Conservation (phyloP, 1,140 invertebrate species). For the Chironomus tepperi region DNA sequence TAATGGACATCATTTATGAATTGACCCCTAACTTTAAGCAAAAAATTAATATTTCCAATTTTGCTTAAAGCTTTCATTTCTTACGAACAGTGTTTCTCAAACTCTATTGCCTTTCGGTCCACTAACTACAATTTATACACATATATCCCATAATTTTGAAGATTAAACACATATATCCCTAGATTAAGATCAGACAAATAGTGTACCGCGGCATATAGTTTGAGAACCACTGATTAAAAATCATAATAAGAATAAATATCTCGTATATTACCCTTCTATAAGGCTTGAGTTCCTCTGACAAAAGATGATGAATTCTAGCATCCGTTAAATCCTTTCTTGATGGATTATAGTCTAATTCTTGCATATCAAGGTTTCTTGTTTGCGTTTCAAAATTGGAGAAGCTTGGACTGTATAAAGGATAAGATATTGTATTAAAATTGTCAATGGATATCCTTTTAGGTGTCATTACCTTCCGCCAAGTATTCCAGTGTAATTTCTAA, state of each 20-base stretch:
- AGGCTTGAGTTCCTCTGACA: slow-evolving; percentile 84
- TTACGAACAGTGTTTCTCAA: background rate
- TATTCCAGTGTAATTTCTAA: slow-evolving; percentile 73
- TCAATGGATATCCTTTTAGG: background rate
- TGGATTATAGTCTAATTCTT: slow-evolving; percentile 85
- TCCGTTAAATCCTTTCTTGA: slow-evolving; percentile 85
- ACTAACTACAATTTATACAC: no score
- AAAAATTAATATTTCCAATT: background rate
- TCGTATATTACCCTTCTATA: slow-evolving; percentile 68
- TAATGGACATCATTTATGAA: background rate
- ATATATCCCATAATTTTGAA: no score
- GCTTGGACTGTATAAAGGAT: slow-evolving; percentile 53
- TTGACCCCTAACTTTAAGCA: background rate
- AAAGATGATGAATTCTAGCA: slow-evolving; percentile 83
- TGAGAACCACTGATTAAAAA: no score
- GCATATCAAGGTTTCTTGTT: slow-evolving; percentile 84
- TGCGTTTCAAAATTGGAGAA: slow-evolving; percentile 70
- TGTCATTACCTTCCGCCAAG: slow-evolving; percentile 64
- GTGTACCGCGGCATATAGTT: no score
- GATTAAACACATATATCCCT: no score
- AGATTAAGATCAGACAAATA: no score
- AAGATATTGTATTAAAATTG: background rate
- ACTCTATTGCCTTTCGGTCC: no score
- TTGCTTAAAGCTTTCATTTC: background rate
- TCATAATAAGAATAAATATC: background rate